These are phyloP conservation scores for Oreochromis spilurus DNA, from an alignment of 2,113 vertebrate species.

Conservation along the genomic window DNA sequence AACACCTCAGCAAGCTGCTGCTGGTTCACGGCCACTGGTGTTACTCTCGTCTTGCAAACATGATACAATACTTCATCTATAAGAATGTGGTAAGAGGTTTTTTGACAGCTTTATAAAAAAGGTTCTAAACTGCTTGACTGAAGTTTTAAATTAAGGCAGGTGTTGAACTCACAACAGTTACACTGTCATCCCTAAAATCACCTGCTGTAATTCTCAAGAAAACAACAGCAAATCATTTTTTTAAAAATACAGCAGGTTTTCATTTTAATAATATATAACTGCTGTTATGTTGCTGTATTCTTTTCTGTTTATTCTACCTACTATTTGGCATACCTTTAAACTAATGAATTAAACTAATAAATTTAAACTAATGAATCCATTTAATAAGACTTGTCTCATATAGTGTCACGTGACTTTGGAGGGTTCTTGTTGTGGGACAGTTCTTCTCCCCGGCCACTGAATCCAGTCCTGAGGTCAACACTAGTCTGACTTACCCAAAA, in stretches of 20 bases:
- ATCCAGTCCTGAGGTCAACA: not conserved
- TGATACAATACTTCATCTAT: constrained; percentile 95
- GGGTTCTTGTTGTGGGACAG: not conserved
- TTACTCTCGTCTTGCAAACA: constrained; percentile 84
- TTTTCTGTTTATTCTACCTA: not conserved
- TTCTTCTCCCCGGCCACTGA: not conserved
- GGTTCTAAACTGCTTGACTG: not conserved
- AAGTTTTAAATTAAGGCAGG: not conserved
- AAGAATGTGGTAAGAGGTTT: constrained; percentile 87
- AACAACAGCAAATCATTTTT: not conserved
- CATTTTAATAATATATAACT: not conserved
- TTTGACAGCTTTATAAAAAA: not conserved
- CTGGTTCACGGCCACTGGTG: constrained; percentile 94
- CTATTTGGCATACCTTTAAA: not conserved
- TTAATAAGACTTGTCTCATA: not conserved
- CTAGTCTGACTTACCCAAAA: not conserved
- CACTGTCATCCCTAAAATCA: not conserved
- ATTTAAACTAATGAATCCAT: not conserved
- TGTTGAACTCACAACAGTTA: not conserved
- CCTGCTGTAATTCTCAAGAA: not conserved
- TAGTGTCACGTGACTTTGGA: not conserved
- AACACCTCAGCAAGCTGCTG: constrained; percentile 86
- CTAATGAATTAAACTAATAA: no score
- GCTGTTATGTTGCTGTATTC: not conserved
- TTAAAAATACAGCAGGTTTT: not conserved